Conservation (phyloP, 2,797 vertebrate species). For the Fringilla coelebs region DNA sequence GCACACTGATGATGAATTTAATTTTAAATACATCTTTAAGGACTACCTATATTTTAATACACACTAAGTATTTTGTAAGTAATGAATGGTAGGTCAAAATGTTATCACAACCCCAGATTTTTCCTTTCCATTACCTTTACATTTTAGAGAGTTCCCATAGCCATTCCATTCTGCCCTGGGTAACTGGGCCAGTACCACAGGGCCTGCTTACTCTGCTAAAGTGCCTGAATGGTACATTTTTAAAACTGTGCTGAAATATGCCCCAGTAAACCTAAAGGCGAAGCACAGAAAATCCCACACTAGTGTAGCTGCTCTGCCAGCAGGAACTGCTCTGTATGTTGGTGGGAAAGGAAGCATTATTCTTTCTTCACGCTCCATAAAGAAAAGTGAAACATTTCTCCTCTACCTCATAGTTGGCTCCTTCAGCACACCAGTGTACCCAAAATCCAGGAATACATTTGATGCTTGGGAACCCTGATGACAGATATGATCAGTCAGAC, state of each 20-base stretch:
- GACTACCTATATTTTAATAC: neutral
- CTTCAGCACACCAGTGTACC: neutral
- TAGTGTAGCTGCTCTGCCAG: neutral
- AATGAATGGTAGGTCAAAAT: neutral
- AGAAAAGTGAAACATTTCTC: neutral
- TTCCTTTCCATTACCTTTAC: neutral
- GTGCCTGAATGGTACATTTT: neutral
- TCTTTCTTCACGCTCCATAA: neutral
- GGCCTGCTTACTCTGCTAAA: neutral
- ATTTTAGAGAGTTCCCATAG: neutral
- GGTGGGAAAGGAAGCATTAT: neutral
- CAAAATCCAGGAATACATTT: neutral
- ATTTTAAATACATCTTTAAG: neutral
- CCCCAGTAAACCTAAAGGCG: neutral
- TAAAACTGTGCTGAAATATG: neutral
- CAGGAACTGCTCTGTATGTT: neutral
- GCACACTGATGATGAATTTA: neutral
- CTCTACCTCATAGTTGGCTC: neutral
- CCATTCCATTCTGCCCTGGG: neutral
- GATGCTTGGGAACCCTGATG: neutral
- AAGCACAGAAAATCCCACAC: fast-evolving
- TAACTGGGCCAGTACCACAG: neutral
- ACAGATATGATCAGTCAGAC: neutral
- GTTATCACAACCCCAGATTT: neutral
- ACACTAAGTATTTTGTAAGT: neutral